phyloP scores from a whole-genome alignment of 2,113 vertebrate genomes.

The Neodontobutis hainanensis region DNA sequence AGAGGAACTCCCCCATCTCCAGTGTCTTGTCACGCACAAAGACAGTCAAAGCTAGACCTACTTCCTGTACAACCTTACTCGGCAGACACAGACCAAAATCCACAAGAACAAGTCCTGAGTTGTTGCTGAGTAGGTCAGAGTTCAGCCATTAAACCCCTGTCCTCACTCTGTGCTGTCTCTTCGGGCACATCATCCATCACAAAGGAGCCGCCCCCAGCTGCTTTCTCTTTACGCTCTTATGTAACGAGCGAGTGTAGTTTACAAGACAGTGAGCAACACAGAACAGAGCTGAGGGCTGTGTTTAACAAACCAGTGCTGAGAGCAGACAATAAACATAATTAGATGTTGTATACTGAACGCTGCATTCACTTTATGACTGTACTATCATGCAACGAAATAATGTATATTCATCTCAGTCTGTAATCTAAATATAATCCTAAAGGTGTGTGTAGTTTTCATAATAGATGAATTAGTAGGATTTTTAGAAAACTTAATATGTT shows the following conservation, averaged over 20 bases:
- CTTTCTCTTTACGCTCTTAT: constrained; percentile 30
- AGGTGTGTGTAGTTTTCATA: not conserved
- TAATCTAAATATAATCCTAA: not conserved
- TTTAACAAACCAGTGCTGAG: constrained; percentile 55
- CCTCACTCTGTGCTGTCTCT: constrained; percentile 14
- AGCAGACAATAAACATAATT: constrained; percentile 52
- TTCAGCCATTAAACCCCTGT: constrained; percentile 55
- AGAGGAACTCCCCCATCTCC: constrained; percentile 43
- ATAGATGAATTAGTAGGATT: no score
- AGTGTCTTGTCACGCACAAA: constrained; percentile 49
- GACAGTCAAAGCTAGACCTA: constrained; percentile 9
- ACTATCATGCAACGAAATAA: constrained; percentile 7
- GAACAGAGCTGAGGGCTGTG: constrained; percentile 7
- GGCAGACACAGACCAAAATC: constrained; percentile 14
- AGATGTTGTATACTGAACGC: constrained; percentile 41
- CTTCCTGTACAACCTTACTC: constrained; percentile 28
- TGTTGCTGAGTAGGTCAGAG: constrained; percentile 20
- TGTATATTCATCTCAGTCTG: constrained; percentile 7
- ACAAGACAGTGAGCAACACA: constrained; percentile 42
- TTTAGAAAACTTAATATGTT: no score
- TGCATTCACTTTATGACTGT: not conserved
- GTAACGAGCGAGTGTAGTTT: constrained; percentile 36
- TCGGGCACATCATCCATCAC: constrained; percentile 45
- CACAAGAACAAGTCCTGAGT: not conserved
- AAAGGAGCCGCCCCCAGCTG: constrained; percentile 45